Percentiles rank a stretch among this genome's conserved stretches.
These are phyloP conservation scores for Andrena marginata DNA, from an alignment of 2,888 invertebrate genomes.

Conservation along the genomic window DNA sequence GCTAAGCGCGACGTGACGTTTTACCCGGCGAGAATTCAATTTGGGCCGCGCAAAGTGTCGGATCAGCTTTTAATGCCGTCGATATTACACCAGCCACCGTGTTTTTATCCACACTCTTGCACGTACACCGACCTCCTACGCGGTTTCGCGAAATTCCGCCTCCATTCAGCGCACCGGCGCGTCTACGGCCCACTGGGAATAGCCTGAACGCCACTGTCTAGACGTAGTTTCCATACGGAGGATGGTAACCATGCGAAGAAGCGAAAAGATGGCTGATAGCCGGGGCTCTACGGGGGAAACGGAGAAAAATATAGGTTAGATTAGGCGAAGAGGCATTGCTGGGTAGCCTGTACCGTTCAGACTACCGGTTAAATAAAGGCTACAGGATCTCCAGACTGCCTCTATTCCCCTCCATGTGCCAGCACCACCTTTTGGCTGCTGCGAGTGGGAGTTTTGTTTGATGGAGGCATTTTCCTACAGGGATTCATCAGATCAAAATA, in stretches of 20 bases:
- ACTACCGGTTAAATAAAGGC: slow-evolving; percentile 68
- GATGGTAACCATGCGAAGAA: slow-evolving; percentile 45
- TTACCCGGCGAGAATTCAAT: slow-evolving; percentile 77
- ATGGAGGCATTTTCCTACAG: slow-evolving; percentile 50
- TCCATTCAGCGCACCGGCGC: slow-evolving; percentile 24
- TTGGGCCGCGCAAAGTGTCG: slow-evolving; percentile 75
- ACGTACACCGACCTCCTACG: slow-evolving; percentile 1
- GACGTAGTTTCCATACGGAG: slow-evolving; percentile 27
- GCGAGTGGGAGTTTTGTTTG: not conserved
- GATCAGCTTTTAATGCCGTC: slow-evolving; percentile 77
- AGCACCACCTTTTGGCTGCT: slow-evolving; percentile 1
- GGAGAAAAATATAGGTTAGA: slow-evolving; percentile 78
- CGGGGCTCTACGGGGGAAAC: slow-evolving; percentile 65
- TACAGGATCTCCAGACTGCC: slow-evolving; percentile 35
- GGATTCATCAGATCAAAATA: slow-evolving; percentile 50
- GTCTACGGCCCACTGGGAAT: not conserved
- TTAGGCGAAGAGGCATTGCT: slow-evolving; percentile 76
- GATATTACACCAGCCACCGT: slow-evolving; percentile 65
- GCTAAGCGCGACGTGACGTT: slow-evolving; percentile 76
- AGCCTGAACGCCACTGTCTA: slow-evolving; percentile 35
- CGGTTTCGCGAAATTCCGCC: slow-evolving; percentile 12
- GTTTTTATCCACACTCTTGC: slow-evolving; percentile 1
- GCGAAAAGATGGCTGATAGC: slow-evolving; percentile 57
- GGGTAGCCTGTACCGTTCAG: slow-evolving; percentile 40
- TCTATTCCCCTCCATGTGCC: not conserved